Evolutionary conservation across 2,113 vertebrate genomes (phyloP), one percentile per base, ranked within the genome.

Genomic region (Sisor rabdophorus): DNA sequence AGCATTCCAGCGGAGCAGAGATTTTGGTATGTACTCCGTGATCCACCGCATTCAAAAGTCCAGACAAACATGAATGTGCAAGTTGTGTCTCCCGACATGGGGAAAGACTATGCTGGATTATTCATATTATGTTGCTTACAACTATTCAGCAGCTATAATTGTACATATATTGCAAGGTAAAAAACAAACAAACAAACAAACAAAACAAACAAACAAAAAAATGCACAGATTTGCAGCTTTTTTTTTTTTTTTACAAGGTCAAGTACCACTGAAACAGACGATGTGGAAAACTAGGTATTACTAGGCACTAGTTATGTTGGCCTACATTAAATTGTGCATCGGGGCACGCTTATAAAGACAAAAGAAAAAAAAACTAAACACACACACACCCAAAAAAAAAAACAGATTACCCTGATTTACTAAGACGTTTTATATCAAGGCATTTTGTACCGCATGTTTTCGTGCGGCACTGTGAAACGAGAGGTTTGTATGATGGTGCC

Each of bases 261-360:
- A 91, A 88, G 85, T 86, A 91, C 87, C 89, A 92, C 90, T 92
- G 89, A 91, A 91, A 89, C 89, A 90, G 89, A 91, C 89, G 88
- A 89, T 89, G 89, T 90, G 87, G 87, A 91, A 7, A 90, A 92
- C 89, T 89, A 92, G 83, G 87, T 88, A 84, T 88, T 74, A 91
- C 90, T 89, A 92, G 91, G 91, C 91, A 92, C 91, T 89, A 88
- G 89, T 87, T 89, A 91, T 90, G 87, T 90, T 61, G 72, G 72
- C 72, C 72, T 74, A 91, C 85, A 90, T 87, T 89, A 87, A 85
- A 75, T 78, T 89, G 89, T 92, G 91, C 91, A 85, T 72, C 84
- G 83, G 86, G 85, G 89, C 88, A 89, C 89, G 88, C 87, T 86
- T 44, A 82, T 87, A 86, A 87, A 89, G 87, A 87, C 76, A 73